Conservation (phyloP, 2,888 invertebrate genomes). For the Papilio demoleus region DNA sequence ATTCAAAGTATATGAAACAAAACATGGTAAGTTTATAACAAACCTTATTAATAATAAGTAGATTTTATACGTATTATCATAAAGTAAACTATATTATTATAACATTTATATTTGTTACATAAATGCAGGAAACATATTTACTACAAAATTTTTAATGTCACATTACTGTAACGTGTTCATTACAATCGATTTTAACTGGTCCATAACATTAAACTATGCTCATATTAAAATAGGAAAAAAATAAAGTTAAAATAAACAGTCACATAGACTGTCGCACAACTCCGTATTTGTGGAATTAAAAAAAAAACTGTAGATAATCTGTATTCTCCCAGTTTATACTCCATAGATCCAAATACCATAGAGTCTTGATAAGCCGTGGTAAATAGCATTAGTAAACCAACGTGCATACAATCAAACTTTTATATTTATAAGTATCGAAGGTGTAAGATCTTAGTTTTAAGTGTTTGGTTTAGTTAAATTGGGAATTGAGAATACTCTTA, state of each 20-base stretch:
- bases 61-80: not conserved
- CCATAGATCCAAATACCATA: no score
- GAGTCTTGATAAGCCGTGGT: no score
- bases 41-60: not conserved
- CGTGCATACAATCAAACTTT: no score
- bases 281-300: no score
- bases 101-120: not conserved
- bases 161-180: not conserved
- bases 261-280: no score
- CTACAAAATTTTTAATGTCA: not conserved
- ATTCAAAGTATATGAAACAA: conserved; percentile 8
- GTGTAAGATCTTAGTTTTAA: no score
- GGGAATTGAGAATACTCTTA: no score
- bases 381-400: no score
- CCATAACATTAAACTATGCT: not conserved
- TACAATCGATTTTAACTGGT: not conserved
- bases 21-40: conserved; percentile 1
- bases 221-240: not conserved
- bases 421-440: no score
- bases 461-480: no score
- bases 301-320: no score
- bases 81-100: not conserved
- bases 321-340: no score
- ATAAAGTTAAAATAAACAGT: not conserved
- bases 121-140: not conserved